Evolutionary conservation across 2,797 vertebrate species (phyloP), one percentile per base, ranked within the genome.

Genomic region (Parauchenoglanis ngamensis): DNA sequence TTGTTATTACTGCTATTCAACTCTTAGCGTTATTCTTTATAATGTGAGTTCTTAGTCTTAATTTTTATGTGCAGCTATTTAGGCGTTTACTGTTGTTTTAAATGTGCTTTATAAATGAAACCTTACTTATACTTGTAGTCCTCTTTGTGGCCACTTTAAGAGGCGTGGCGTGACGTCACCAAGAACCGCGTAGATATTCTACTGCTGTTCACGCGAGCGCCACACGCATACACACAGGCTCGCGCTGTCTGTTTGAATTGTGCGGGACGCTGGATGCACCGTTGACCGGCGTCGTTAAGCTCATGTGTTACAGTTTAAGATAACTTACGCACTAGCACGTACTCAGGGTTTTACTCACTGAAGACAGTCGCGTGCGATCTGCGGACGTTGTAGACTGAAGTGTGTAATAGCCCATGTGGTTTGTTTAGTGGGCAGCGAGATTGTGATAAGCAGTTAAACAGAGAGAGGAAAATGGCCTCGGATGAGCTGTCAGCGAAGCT

Each of bases 401-500:
- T 46, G 7, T 31, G 65, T 49, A 15, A 21, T 79, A 87, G 49
- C 75, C 72, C 78, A 63, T 84, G 88, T 78, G 85, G 63, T 90
- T 89, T 83, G 59, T 59, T 57, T 89, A 84, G 68, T 87, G 85
- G 54, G 65, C 88, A 89, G 84, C 72, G 87, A 61, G 70, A 57
- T 13, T 65, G 28, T 59, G 57, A 78, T 56, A 40, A 52, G 1
- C 23, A 35, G 72, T 80, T 65, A 77, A 84, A 86, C 49, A 46
- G 10, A 6, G 56, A 46, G 10, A 3, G 56, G 91, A 84, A 93
- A 91, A 98, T 97, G 96, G 97, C 97, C 91, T 92, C 96, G 85
- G 96, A 98, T 91, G 97, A 98, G 94, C 95, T 97, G 87, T 96
- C 97, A 86, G 94, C 92, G 84, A 97, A 97, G 92, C 96, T 98